A percentile compares a stretch with the other conserved stretches of the same genome.
Evolutionary conservation across 2,797 vertebrate species (phyloP).

Genomic region (Glossophaga mutica): DNA sequence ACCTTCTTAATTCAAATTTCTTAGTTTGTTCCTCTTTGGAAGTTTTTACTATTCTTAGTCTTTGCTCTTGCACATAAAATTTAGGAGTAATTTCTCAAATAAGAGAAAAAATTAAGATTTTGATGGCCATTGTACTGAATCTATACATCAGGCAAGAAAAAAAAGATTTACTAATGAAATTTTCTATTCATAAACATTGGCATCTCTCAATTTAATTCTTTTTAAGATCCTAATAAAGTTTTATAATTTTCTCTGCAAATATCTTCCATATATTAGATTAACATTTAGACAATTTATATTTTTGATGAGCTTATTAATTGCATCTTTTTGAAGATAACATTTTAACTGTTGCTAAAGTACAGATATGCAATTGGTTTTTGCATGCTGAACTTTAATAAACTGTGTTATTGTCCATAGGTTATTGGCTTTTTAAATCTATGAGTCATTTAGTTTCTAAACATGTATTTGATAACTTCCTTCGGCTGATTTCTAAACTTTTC

Average conservation of each 20-base stretch:
- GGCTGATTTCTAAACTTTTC: neutral
- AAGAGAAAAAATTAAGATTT: neutral
- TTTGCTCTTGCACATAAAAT: neutral
- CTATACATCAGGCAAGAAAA: neutral
- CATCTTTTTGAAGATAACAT: conserved; percentile 2
- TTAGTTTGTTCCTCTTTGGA: neutral
- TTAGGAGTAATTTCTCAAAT: neutral
- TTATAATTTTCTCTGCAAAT: conserved; percentile 3
- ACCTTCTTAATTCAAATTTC: neutral
- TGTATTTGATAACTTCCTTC: neutral
- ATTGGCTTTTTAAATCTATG: neutral
- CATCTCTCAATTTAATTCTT: conserved; percentile 4
- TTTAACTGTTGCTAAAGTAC: neutral
- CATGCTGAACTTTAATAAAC: neutral
- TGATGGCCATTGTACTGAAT: neutral
- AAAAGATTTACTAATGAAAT: neutral
- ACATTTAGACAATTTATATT: conserved; percentile 1
- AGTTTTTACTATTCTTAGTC: neutral
- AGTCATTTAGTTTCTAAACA: neutral
- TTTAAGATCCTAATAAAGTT: neutral
- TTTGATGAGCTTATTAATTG: neutral
- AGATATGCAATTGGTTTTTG: neutral
- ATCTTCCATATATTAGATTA: neutral
- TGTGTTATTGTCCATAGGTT: neutral
- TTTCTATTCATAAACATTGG: neutral